Percentiles rank a stretch among this genome's conserved stretches.
phyloP scores from a whole-genome alignment of 2,888 invertebrate species.

The Drosophila mulleri region DNA sequence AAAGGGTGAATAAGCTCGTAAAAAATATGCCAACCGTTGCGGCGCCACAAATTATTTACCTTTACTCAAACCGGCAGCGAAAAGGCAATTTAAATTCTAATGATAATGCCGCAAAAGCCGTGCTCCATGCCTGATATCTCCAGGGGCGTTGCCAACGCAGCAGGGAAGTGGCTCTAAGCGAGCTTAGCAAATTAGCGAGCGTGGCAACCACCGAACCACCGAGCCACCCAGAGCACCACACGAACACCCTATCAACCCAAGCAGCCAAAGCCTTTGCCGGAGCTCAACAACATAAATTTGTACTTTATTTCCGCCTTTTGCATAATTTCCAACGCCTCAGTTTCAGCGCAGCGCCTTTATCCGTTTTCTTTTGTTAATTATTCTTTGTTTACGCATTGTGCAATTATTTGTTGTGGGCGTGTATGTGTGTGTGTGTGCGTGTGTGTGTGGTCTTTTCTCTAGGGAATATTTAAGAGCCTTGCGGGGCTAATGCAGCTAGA shows the following conservation, averaged over 20 bases:
- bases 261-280: slow-evolving; percentile 28
- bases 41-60: slow-evolving; percentile 74
- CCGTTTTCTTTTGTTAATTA: slow-evolving; percentile 64
- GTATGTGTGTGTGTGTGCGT: slow-evolving; percentile 22
- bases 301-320: slow-evolving; percentile 75
- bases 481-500: slow-evolving; percentile 43
- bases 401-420: slow-evolving; percentile 46
- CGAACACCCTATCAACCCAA: background rate
- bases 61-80: slow-evolving; percentile 53
- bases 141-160: slow-evolving; percentile 32
- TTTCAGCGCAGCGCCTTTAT: slow-evolving; percentile 31
- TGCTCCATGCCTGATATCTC: slow-evolving; percentile 31
- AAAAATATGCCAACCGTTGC: slow-evolving; percentile 71
- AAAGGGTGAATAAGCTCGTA: slow-evolving; percentile 69
- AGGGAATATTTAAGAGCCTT: slow-evolving; percentile 30
- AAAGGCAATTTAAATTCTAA: slow-evolving; percentile 79
- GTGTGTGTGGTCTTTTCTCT: slow-evolving; percentile 17
- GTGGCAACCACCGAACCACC: slow-evolving; percentile 45
- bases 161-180: slow-evolving; percentile 53
- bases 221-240: slow-evolving; percentile 1
- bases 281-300: slow-evolving; percentile 64
- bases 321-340: slow-evolving; percentile 63
- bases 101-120: slow-evolving; percentile 74
- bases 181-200: slow-evolving; percentile 75
- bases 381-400: slow-evolving; percentile 66